Percentiles rank a stretch among this genome's conserved stretches.
Evolutionary conservation across 2,113 vertebrate species (phyloP).

Genomic region (Pycnonotus jocosus): DNA sequence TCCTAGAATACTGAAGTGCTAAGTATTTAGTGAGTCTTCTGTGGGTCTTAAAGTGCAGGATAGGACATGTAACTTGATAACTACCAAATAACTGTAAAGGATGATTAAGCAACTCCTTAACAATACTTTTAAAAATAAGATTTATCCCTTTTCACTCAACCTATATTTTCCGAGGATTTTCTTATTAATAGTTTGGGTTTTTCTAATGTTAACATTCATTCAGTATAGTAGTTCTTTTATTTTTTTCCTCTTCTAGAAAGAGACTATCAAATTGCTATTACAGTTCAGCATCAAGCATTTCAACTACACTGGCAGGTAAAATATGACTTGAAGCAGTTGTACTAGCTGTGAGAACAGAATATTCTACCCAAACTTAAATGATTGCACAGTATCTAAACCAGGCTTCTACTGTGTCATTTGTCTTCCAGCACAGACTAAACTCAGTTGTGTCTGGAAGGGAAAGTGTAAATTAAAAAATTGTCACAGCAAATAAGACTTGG

Average conservation of each 20-base stretch:
- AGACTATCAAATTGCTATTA: not conserved
- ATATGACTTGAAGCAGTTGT: not conserved
- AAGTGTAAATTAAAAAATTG: not conserved
- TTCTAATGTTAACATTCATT: not conserved
- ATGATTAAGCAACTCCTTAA: not conserved
- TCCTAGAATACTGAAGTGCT: not conserved
- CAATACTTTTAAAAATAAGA: not conserved
- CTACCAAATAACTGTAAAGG: not conserved
- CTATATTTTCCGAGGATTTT: not conserved
- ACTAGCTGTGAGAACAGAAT: not conserved
- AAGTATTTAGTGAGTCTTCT: not conserved
- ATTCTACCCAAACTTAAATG: not conserved
- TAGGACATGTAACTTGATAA: not conserved
- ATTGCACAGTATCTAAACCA: not conserved
- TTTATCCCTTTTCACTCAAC: not conserved
- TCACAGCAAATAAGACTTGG: not conserved
- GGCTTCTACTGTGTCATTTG: not conserved
- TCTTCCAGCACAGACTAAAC: not conserved
- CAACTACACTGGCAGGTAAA: constrained; percentile 66
- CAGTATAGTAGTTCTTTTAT: not conserved
- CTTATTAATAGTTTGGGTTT: not conserved
- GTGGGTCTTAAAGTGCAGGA: not conserved
- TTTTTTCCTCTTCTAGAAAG: constrained; percentile 9
- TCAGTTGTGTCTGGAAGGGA: not conserved
- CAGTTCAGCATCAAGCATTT: constrained; percentile 26